These are phyloP conservation scores for Rousettus leschenaultii DNA, from an alignment of 2,113 vertebrate genomes.

Conservation along the genomic window DNA sequence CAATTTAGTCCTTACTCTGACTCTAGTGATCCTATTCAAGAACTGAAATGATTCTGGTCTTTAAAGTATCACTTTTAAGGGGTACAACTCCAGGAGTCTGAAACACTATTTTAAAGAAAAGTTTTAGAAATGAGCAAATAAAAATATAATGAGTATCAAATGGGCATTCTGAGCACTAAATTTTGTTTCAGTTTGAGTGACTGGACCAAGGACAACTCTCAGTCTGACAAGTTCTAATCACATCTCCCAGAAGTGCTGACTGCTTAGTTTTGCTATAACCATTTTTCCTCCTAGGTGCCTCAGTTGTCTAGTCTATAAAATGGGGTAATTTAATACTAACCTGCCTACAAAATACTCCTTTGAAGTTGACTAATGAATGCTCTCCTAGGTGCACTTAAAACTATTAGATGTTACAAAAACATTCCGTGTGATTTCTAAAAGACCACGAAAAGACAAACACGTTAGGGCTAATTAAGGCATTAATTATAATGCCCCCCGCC, in stretches of 20 bases:
- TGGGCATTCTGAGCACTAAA: background rate
- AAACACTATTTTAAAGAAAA: background rate
- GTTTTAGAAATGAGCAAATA: background rate
- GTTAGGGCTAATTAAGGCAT: background rate
- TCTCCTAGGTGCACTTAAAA: constrained; percentile 31
- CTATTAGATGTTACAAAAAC: background rate
- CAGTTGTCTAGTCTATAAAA: constrained; percentile 56
- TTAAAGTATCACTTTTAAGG: background rate
- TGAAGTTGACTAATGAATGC: constrained; percentile 68
- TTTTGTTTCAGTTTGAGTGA: background rate
- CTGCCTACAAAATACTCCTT: constrained; percentile 41
- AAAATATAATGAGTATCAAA: background rate
- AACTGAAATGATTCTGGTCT: background rate
- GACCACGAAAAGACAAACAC: background rate
- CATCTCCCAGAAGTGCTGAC: background rate
- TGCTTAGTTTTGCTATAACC: background rate
- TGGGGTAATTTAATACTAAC: constrained; percentile 47
- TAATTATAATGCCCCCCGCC: background rate
- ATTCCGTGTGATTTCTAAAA: background rate
- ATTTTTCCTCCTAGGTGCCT: constrained; percentile 14
- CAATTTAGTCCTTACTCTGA: background rate
- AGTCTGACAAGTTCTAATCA: background rate
- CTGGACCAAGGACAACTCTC: background rate
- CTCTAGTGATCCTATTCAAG: background rate
- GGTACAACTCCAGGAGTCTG: background rate